Evolutionary conservation across 64 coral and sea anemone species (phyloP).

Genomic region (Catalaphyllia jardinei): DNA sequence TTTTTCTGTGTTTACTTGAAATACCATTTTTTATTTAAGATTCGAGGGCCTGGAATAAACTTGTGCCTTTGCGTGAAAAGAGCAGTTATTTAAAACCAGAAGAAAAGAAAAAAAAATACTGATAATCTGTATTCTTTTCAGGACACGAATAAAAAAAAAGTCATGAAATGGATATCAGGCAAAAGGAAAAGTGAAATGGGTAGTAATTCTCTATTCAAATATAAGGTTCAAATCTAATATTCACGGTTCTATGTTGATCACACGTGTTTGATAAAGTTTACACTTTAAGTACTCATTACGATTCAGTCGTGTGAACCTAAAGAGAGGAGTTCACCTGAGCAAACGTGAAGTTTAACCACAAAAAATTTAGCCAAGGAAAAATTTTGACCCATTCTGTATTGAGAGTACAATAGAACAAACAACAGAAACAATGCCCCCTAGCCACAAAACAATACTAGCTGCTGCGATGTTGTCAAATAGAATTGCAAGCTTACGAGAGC

Average conservation of each 20-base stretch:
- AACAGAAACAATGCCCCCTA: no score
- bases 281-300: neutral
- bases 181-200: neutral
- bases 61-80: neutral
- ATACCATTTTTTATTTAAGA: neutral
- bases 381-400: neutral
- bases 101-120: neutral
- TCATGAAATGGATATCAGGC: neutral
- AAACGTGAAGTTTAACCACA: neutral
- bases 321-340: neutral
- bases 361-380: neutral
- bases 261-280: neutral
- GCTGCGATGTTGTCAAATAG: no score
- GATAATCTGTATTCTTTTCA: neutral
- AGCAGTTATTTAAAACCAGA: neutral
- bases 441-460: no score
- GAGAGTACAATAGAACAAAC: no score
- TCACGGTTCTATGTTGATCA: neutral
- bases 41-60: no score
- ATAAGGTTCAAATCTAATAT: neutral
- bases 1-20: neutral
- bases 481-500: no score
- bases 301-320: neutral
- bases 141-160: neutral
- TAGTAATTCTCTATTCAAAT: neutral